Conservation (phyloP, 2,888 invertebrate species). For the Lathronympha strigana region DNA sequence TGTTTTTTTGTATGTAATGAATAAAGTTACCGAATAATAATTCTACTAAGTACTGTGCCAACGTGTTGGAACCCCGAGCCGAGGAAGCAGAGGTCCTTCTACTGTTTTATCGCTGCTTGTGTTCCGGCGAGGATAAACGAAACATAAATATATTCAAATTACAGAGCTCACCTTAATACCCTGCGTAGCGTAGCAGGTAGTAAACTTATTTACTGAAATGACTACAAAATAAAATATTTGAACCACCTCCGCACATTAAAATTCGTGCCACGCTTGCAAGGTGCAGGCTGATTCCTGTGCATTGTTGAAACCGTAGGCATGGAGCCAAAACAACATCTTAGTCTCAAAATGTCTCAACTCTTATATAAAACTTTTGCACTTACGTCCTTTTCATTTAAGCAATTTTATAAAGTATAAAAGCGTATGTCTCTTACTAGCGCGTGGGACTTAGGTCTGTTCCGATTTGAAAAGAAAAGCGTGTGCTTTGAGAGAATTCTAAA, state of each 20-base stretch:
- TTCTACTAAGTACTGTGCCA: no score
- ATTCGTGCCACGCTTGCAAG: slow-evolving; percentile 48
- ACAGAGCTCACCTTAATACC: no score
- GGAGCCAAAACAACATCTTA: slow-evolving; percentile 33
- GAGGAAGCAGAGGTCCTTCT: no score
- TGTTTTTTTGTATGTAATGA: no score
- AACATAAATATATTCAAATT: no score
- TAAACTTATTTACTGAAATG: background rate
- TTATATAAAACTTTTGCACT: background rate
- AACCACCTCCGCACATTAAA: slow-evolving; percentile 46
- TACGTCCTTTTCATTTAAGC: background rate
- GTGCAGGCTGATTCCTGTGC: slow-evolving; percentile 54
- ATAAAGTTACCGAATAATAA: no score
- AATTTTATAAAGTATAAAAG: background rate
- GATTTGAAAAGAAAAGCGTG: background rate
- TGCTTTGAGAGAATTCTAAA: slow-evolving; percentile 34
- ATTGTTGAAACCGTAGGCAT: slow-evolving; percentile 51
- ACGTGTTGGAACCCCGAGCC: no score
- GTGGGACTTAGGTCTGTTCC: background rate
- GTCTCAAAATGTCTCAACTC: slow-evolving; percentile 9
- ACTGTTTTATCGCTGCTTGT: no score
- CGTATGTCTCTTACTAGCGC: background rate
- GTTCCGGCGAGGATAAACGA: no score
- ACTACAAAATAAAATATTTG: slow-evolving; percentile 10
- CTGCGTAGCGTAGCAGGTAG: no score